Conservation (phyloP, 2,888 invertebrate species). For the Apamea anceps region DNA sequence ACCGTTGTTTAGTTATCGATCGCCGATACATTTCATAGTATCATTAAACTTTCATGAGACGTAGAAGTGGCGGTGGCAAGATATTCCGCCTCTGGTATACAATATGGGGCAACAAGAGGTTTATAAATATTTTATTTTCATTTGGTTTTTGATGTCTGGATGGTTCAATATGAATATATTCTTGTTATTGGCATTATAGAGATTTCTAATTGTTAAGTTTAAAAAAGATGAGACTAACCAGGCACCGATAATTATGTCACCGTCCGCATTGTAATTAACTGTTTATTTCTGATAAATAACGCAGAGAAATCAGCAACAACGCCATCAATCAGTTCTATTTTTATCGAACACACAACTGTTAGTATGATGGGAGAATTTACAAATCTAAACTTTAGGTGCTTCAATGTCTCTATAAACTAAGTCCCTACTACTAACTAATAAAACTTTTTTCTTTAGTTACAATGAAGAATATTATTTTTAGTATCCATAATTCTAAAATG, state of each 20-base stretch:
- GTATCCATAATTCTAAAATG: background rate
- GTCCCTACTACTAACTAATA: background rate
- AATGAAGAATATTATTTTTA: slow-evolving; percentile 4
- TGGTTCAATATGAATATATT: background rate
- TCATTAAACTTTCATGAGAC: slow-evolving; percentile 75
- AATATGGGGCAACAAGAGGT: slow-evolving; percentile 45
- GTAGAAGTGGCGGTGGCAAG: slow-evolving; percentile 59
- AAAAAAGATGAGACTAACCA: background rate
- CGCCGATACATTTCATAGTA: slow-evolving; percentile 66
- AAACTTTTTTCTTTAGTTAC: slow-evolving; percentile 5
- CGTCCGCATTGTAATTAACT: background rate
- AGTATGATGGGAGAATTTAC: background rate
- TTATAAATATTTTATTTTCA: slow-evolving; percentile 43
- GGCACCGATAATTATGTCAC: background rate
- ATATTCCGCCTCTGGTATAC: slow-evolving; percentile 22
- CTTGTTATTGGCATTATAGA: background rate
- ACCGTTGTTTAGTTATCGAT: slow-evolving; percentile 57
- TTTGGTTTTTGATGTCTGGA: slow-evolving; percentile 2
- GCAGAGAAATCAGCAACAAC: background rate
- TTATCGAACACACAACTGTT: background rate
- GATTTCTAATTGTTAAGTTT: background rate
- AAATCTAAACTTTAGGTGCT: background rate
- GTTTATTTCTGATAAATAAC: background rate
- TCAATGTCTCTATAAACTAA: background rate
- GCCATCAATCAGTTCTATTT: background rate